Evolutionary conservation across 2,113 vertebrate genomes (phyloP), one percentile per base, ranked within the genome.

Genomic region (Albula glossodonta): DNA sequence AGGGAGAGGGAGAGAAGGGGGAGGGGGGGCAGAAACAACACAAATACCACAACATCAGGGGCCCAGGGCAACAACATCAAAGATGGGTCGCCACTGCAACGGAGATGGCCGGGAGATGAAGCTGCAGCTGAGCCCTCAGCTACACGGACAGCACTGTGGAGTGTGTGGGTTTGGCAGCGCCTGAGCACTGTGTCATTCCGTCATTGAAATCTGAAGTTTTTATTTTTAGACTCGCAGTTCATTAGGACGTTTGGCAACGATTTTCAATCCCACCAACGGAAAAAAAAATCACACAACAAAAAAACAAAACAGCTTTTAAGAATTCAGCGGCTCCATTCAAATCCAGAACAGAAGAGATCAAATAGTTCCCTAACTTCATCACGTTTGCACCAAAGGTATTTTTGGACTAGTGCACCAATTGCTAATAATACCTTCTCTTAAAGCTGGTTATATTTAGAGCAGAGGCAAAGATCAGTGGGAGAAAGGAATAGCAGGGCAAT

Each of bases 1-100:
- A 92, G 57, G 89, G 88, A 84, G 84, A 92, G 91, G 84, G 66
- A 2, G 87, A 85, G 86, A 80, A 83, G 87, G 74, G 31, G 10
- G 31, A 9, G 60, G 84, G 17, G 84, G 77, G 57, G 11, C 3
- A 60, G 86, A 91, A 87, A 87, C 87, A 88, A 85, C 86, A 80
- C 70, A 83, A 81, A 84, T 89, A 87, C 88, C 86, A 22, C 9
- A 19, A 52, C 79, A 49, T 74, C 80, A 51, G 57, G 60, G 60
- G 22, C 57, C 79, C 17, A 49, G 60, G 57, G 60, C 60, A 2
- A 85, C 84, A 80, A 8, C 56, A 51, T 80, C 74, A 85, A 15
- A 81, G 78, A 17, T n/a, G 17, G 10, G 80, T 48, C 25, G 19
- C 84, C 57, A 48, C 3, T 15, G 12, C 13, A 82, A 9, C n/a